These are phyloP conservation scores for Cephus nigrinus DNA, from an alignment of 2,888 invertebrate species.

Conservation along the genomic window DNA sequence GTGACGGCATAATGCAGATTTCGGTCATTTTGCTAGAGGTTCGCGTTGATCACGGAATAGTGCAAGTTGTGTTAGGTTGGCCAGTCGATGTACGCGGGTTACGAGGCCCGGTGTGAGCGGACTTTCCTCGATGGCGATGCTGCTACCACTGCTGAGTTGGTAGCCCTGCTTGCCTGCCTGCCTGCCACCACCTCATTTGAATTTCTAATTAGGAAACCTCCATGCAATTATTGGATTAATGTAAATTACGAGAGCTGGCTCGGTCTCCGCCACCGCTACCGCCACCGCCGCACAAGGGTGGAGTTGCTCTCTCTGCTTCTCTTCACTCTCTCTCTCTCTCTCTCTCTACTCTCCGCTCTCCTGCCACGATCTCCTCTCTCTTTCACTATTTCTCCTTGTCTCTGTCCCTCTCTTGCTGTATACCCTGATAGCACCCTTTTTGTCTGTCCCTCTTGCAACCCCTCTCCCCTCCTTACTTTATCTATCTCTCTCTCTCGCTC, in stretches of 20 bases:
- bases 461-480: conserved; percentile 13
- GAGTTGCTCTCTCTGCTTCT: conserved; percentile 46
- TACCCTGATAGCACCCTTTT: background rate
- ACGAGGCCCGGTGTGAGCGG: conserved; percentile 54
- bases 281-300: conserved; percentile 62
- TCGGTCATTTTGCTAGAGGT: conserved; percentile 61
- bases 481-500: conserved; percentile 35
- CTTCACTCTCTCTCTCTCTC: conserved; percentile 21
- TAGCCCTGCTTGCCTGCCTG: conserved; percentile 61
- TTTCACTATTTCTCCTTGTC: conserved; percentile 21
- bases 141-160: conserved; percentile 55
- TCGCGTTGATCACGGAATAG: conserved; percentile 61
- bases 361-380: conserved; percentile 14
- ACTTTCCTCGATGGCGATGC: conserved; percentile 57
- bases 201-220: conserved; percentile 93
- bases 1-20: conserved; percentile 55
- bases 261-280: conserved; percentile 62
- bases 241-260: conserved; percentile 87
- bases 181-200: conserved; percentile 84
- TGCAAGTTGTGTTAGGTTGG: conserved; percentile 59
- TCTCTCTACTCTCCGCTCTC: conserved; percentile 20
- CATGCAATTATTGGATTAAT: conserved; percentile 95
- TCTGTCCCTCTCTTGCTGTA: conserved; percentile 17
- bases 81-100: conserved; percentile 37
- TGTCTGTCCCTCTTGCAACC: conserved; percentile 23